phyloP scores from a whole-genome alignment of 2,797 vertebrate species.

The Hylomyscus alleni region DNA sequence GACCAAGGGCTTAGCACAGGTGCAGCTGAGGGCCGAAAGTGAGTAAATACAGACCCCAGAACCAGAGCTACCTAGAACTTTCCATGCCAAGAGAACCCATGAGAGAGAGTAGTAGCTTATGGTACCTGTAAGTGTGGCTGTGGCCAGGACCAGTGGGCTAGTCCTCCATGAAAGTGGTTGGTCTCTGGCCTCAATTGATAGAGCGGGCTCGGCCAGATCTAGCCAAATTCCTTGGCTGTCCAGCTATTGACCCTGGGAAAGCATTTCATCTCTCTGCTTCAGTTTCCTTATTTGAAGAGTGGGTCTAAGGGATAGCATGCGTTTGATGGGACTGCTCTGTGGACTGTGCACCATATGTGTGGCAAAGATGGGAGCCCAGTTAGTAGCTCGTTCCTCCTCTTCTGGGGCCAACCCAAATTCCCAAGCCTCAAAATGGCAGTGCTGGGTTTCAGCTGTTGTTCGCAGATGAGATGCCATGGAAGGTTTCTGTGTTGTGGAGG shows the following conservation, averaged over 20 bases:
- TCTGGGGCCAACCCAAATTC: neutral
- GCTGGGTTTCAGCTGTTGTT: neutral
- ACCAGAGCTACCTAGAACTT: neutral
- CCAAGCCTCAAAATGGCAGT: neutral
- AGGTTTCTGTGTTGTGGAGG: neutral
- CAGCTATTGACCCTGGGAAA: neutral
- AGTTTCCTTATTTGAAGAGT: conserved; percentile 45
- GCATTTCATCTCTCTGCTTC: conserved; percentile 39
- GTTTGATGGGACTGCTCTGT: neutral
- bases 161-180: neutral
- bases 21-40: neutral
- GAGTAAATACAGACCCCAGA: neutral
- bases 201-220: neutral
- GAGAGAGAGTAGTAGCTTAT: neutral
- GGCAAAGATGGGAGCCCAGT: neutral
- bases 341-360: neutral
- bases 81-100: neutral
- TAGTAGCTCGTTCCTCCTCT: neutral
- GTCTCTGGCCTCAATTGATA: neutral
- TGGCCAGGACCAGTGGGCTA: neutral
- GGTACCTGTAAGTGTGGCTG: neutral
- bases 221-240: neutral
- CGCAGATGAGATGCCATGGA: neutral
- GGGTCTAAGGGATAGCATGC: neutral
- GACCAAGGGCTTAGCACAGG: neutral